Evolutionary conservation across 1,140 invertebrate species (phyloP).

Genomic region (Sipha flava): DNA sequence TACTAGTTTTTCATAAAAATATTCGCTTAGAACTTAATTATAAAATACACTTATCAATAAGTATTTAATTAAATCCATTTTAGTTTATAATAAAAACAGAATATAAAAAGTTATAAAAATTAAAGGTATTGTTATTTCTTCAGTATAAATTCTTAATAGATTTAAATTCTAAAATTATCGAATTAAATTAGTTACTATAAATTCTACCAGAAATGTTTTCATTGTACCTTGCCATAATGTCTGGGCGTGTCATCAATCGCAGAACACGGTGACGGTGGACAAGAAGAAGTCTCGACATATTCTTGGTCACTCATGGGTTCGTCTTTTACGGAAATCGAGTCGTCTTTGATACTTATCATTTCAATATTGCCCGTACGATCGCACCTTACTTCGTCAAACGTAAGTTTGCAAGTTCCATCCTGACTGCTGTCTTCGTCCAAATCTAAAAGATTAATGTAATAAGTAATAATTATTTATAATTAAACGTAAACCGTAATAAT

Average conservation of each 20-base stretch:
- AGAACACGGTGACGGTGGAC: constrained; percentile 39
- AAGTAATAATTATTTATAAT: no score
- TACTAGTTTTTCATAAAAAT: no score
- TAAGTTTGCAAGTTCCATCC: constrained; percentile 58
- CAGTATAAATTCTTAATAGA: no score
- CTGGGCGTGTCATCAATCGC: constrained; percentile 34
- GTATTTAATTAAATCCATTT: no score
- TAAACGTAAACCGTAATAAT: no score
- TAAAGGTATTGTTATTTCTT: no score
- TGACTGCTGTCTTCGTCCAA: constrained; percentile 77
- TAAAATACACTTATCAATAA: no score
- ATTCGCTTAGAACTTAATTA: no score
- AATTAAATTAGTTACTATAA: not conserved
- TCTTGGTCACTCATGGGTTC: constrained; percentile 42
- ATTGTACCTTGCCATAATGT: not conserved
- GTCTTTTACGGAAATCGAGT: constrained; percentile 42
- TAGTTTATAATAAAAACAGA: no score
- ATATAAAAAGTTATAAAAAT: no score
- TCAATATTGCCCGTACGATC: constrained; percentile 37
- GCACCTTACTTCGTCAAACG: constrained; percentile 39
- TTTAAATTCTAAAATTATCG: not conserved
- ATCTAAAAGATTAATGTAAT: constrained; percentile 57
- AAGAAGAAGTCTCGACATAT: constrained; percentile 41
- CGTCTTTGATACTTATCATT: constrained; percentile 42
- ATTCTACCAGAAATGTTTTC: not conserved